Conservation (phyloP, 2,113 vertebrate species). For the Thalassarche chlororhynchos region DNA sequence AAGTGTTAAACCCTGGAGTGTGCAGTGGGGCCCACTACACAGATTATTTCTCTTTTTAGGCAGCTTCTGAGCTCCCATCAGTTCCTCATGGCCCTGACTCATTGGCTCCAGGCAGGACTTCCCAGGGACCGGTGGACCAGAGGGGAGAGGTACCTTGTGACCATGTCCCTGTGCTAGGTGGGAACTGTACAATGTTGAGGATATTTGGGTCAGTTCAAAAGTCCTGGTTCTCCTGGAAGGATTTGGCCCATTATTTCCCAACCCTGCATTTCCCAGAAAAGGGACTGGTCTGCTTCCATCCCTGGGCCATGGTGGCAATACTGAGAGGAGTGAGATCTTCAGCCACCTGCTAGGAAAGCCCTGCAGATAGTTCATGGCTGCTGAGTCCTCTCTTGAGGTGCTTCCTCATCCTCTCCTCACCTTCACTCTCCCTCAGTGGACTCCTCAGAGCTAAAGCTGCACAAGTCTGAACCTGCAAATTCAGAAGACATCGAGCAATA, state of each 20-base stretch:
- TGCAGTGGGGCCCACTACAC: not conserved
- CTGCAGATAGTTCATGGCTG: not conserved
- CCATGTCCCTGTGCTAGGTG: not conserved
- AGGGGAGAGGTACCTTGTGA: not conserved
- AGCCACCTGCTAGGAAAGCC: not conserved
- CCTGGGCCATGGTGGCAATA: not conserved
- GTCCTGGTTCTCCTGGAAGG: not conserved
- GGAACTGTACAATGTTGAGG: not conserved
- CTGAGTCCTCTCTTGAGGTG: not conserved
- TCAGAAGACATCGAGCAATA: not conserved
- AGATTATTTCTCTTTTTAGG: not conserved
- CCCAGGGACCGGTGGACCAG: not conserved
- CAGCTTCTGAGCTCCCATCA: fast-evolving
- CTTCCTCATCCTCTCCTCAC: not conserved
- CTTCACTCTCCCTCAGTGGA: not conserved
- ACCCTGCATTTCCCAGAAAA: not conserved
- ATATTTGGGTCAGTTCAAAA: not conserved
- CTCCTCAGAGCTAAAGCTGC: not conserved
- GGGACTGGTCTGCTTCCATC: not conserved
- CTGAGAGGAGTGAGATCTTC: not conserved
- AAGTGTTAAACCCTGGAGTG: not conserved
- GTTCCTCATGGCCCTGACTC: not conserved
- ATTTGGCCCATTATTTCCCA: not conserved
- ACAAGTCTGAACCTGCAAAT: not conserved
- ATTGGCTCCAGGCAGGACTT: not conserved